Conservation (phyloP, 1,140 invertebrate genomes). For the Calosoma granatense region DNA sequence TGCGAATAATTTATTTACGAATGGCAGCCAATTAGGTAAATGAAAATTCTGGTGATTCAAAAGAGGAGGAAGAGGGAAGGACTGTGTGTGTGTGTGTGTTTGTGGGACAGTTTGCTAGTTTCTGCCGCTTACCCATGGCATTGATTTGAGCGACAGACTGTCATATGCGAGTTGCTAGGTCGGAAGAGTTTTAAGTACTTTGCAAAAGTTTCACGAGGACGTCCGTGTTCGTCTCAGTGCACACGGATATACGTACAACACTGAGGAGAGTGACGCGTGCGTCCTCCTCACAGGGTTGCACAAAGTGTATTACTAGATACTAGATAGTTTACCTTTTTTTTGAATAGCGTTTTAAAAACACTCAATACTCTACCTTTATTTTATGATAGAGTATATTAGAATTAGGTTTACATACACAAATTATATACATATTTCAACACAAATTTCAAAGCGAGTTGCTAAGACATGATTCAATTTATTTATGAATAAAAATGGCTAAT, state of each 20-base stretch:
- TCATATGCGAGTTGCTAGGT: constrained; percentile 32
- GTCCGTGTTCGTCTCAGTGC: neutral
- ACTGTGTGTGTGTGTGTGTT: too few relatives aligned
- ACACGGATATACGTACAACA: neutral
- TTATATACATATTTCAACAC: too few relatives aligned
- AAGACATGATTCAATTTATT: too few relatives aligned
- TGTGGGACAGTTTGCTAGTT: too few relatives aligned
- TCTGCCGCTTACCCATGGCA: neutral
- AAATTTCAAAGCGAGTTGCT: too few relatives aligned
- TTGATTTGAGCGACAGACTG: constrained; percentile 32
- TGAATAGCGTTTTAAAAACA: too few relatives aligned
- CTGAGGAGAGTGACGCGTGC: neutral
- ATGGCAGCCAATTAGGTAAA: neutral
- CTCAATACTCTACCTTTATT: too few relatives aligned
- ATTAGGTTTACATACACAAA: too few relatives aligned
- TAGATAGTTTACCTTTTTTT: neutral
- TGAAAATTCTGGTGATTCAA: neutral
- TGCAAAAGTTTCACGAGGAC: constrained; percentile 23
- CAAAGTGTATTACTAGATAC: too few relatives aligned
- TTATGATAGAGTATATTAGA: too few relatives aligned
- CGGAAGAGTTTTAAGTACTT: constrained; percentile 35
- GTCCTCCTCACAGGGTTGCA: neutral
- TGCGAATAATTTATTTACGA: constrained; percentile 1
- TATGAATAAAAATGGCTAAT: too few relatives aligned
- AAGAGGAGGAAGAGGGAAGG: too few relatives aligned